Percentiles rank a stretch among this genome's conserved stretches.
phyloP scores from a whole-genome alignment of 2,113 vertebrate species.

The Gasterosteus aculeatus region DNA sequence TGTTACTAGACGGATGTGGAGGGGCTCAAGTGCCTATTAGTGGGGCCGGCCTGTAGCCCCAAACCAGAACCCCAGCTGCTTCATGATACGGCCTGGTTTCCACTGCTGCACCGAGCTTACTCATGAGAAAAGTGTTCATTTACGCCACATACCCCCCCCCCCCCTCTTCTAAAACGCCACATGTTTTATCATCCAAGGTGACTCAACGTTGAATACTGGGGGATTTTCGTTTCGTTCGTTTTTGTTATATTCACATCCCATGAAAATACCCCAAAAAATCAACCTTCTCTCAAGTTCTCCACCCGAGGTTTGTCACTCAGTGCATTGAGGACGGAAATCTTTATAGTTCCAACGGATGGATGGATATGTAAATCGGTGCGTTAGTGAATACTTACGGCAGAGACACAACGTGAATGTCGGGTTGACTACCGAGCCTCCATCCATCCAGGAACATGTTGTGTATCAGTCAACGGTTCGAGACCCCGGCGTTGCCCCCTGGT shows the following conservation, averaged over 20 bases:
- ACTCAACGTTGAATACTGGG: not conserved
- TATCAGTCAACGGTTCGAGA: not conserved
- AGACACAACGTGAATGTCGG: not conserved
- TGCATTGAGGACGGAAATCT: not conserved
- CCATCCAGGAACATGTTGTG: conserved; percentile 4
- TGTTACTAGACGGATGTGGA: conserved; percentile 60
- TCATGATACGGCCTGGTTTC: conserved; percentile 36
- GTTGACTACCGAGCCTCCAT: not conserved
- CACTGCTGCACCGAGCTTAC: conserved; percentile 50
- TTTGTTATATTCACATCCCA: conserved; percentile 5
- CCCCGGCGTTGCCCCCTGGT: too few relatives aligned
- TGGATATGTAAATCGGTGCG: not conserved
- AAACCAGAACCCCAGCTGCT: conserved; percentile 76
- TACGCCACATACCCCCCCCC: not conserved
- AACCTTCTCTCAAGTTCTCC: not conserved
- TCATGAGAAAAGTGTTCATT: conserved; percentile 42
- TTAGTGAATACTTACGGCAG: conserved; percentile 7
- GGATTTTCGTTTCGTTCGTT: not conserved
- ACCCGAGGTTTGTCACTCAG: not conserved
- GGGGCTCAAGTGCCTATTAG: conserved; percentile 70
- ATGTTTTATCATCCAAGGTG: conserved; percentile 6
- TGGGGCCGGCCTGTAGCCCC: conserved; percentile 54
- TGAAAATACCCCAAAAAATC: conserved; percentile 9
- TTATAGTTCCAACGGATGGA: not conserved
- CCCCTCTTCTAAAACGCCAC: not conserved